Evolutionary conservation across 2,797 vertebrate genomes (phyloP), one percentile per base, ranked within the genome.

Genomic region (Megalops cyprinoides): DNA sequence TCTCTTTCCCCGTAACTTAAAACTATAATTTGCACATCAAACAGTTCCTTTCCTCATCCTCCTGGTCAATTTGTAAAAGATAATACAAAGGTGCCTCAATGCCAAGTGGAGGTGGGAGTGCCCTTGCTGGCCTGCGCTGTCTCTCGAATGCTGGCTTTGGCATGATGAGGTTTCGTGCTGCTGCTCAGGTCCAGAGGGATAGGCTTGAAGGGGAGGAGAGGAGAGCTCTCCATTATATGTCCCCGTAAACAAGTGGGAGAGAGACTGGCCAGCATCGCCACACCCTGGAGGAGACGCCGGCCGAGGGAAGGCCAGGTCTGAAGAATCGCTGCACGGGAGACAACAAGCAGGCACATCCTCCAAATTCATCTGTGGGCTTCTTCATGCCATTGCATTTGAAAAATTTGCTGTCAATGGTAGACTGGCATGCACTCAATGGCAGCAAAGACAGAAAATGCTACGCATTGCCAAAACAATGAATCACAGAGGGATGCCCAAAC

Each of bases 1-100:
- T 37, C 67, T 90, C 82, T 91, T 88, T 87, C 84, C 73, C 82
- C 81, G 83, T 92, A 88, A 86, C 88, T 87, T 86, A 87, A 92
- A 92, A 90, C 91, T 90, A 84, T 87, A 62, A 92, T 93, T 92
- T 90, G 89, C 90, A 93, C 90, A 92, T 93, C 91, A 94, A 92
- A 93, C 85, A 82, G 71, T 78, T 84, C 71, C 55, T 23, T 71
- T 83, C 87, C 89, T 90, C 83, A 90, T 89, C 86, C 69, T 89
- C 86, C 69, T 3, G 0, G 55, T 25, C 56, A 84, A 92, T 93
- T 92, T 93, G 86, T 92, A 92, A 93, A 91, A 83, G 89, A 90
- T 89, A 91, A 87, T 82, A 88, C 82, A 85, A 91, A 92, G 88
- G 89, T 88, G 85, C 85, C 83, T 90, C 90, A 90, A 89, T 91